Base-by-base conservation (phyloP, 1,140 invertebrate species). In the Maniola jurtina region DNA sequence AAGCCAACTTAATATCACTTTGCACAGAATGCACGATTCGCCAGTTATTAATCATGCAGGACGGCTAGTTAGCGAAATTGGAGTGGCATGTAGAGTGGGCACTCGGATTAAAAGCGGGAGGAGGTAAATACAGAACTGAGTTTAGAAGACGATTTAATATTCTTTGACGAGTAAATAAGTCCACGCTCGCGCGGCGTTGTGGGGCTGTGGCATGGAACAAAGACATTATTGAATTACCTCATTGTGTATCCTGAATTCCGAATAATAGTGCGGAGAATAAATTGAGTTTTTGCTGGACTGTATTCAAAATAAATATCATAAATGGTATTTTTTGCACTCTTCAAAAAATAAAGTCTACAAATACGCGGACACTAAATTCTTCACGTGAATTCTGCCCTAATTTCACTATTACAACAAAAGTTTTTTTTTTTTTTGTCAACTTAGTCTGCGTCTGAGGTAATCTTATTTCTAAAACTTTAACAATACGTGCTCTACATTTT, bases 1-100 rank as follows among this genome's bases (percentile, higher is more conserved):
- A 88, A 90, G 88, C 83, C 85, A 90, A 90, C 88, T 90, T 89
- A 89, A 90, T 90, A 88, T 90, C 88, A 88, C 85, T 90, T 88
- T 79, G 75, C 83, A 73, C 76, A 79, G 79, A 84, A 86, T 86
- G 79, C 83, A 86, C 86, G 79, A 88, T 83, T 85, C 84, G 77
- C 84, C 81, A 76, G 84, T 83, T 88, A 87, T 90, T 90, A 89
- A 89, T 90, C 88, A 90, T 89, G 84, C 84, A 88, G 73, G 80
- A 88, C 70, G 83, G 81, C 84, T 90, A 88, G 86, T 90, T 89
- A 89, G 85, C 76, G 61, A 84, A 86, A 87, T 84, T 86, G 79
- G 79, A 86, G 84, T 82, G 77, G 76, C 67, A 75, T 79, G 70
- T 79, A 80, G 62, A 75, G 71, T 38, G 38, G 13, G 5, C 73